Conservation (phyloP, 2,888 invertebrate genomes). For the Carterocephalus palaemon region DNA sequence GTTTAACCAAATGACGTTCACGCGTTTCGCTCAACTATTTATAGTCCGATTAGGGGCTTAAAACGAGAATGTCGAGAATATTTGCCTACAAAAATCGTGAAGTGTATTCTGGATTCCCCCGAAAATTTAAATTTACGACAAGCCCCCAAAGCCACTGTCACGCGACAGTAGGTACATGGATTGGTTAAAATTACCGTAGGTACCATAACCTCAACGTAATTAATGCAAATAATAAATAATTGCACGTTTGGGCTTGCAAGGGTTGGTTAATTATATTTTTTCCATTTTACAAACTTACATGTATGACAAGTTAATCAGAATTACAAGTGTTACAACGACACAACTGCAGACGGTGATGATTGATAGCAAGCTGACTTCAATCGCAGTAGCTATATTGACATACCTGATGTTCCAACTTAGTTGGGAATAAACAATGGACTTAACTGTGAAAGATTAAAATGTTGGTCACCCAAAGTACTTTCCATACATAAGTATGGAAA, state of each 20-base stretch:
- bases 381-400: constrained; percentile 12
- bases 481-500: too few relatives aligned
- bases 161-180: constrained; percentile 18
- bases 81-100: constrained; percentile 9
- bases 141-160: constrained; percentile 15
- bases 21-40: too few relatives aligned
- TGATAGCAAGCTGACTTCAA: constrained; percentile 14
- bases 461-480: too few relatives aligned
- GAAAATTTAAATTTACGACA: constrained; percentile 10
- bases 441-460: too few relatives aligned
- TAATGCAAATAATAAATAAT: constrained; percentile 15
- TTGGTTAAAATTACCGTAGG: constrained; percentile 21
- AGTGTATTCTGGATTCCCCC: constrained; percentile 16
- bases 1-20: too few relatives aligned
- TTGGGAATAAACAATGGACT: constrained; percentile 2
- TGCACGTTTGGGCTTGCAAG: not conserved
- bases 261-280: constrained; percentile 1
- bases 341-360: constrained; percentile 10
- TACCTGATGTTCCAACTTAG: too few relatives aligned
- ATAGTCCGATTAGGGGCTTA: too few relatives aligned
- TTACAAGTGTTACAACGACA: constrained; percentile 10
- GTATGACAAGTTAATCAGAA: too few relatives aligned
- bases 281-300: too few relatives aligned
- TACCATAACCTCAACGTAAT: constrained; percentile 4
- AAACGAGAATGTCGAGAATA: too few relatives aligned